phyloP scores from a whole-genome alignment of 2,113 vertebrate genomes.

The Trogon melanurus region DNA sequence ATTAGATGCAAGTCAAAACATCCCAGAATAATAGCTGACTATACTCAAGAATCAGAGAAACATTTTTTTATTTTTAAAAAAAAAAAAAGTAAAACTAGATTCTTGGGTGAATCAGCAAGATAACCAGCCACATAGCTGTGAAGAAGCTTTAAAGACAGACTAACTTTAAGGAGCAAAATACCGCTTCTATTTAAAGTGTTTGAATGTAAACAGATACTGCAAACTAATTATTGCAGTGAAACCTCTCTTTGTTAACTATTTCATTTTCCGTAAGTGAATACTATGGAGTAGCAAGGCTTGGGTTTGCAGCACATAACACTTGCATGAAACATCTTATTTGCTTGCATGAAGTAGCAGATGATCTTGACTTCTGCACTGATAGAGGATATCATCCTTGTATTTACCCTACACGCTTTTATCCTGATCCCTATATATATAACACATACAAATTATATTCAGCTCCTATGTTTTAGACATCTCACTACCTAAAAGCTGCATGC shows the following conservation, averaged over 20 bases:
- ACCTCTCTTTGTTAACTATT: not conserved
- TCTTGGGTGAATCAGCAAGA: not conserved
- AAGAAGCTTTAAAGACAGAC: not conserved
- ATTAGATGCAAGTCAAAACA: not conserved
- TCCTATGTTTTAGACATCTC: rapidly evolving
- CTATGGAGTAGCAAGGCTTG: rapidly evolving
- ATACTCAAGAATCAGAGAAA: not conserved
- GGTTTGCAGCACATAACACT: not conserved
- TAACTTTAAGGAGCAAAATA: not conserved
- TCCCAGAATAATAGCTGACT: not conserved
- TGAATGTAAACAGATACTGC: not conserved
- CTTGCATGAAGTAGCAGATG: not conserved
- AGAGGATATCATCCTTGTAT: not conserved
- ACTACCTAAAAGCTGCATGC: not conserved
- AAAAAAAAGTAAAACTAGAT: not conserved
- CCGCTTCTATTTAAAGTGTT: not conserved
- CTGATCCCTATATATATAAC: not conserved
- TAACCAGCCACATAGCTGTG: not conserved
- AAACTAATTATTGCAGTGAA: not conserved
- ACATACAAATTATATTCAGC: not conserved
- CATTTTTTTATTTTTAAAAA: not conserved
- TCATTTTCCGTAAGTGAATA: not conserved
- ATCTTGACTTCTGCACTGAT: not conserved
- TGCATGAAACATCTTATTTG: not conserved
- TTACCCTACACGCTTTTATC: rapidly evolving